Percentiles rank a stretch among this genome's conserved stretches.
Evolutionary conservation across 2,113 vertebrate genomes (phyloP).

Genomic region (Carassius gibelio): DNA sequence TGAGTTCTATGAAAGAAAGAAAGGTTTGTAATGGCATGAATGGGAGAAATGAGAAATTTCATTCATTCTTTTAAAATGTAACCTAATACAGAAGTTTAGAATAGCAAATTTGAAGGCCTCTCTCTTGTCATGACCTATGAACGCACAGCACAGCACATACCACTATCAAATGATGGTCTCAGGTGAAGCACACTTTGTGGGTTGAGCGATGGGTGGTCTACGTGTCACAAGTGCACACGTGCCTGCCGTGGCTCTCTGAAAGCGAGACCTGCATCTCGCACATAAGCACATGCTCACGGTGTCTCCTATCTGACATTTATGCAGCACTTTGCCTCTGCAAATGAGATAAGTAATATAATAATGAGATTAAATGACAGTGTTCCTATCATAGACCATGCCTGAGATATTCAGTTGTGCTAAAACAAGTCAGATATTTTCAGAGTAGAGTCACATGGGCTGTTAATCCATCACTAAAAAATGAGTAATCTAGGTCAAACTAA

Average conservation of each 20-base stretch:
- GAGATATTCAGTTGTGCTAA: constrained; percentile 49
- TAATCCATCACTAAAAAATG: constrained; percentile 44
- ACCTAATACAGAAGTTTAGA: neutral
- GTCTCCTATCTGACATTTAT: constrained; percentile 19
- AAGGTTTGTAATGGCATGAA: neutral
- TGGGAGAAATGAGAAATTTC: too few species aligned
- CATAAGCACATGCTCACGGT: constrained; percentile 7
- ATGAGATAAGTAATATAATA: constrained; percentile 45
- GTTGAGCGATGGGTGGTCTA: too few species aligned
- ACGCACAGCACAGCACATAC: neutral
- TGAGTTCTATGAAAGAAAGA: too few species aligned
- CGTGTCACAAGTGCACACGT: neutral
- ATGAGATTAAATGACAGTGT: constrained; percentile 43
- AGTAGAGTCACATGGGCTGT: constrained; percentile 42
- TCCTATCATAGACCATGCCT: constrained; percentile 39
- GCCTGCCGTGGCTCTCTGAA: neutral
- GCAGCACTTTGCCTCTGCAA: neutral
- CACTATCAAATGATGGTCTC: neutral
- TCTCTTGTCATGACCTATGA: neutral
- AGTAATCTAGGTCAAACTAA: constrained; percentile 50
- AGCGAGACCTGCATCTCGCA: constrained; percentile 17
- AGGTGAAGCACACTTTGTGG: neutral
- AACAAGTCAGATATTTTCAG: constrained; percentile 53
- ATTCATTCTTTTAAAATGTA: neutral
- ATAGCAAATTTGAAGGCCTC: constrained; percentile 12